A percentile compares a stretch with the other conserved stretches of the same genome.
phyloP scores from a whole-genome alignment of 2,797 vertebrate genomes.

The Alca torda region DNA sequence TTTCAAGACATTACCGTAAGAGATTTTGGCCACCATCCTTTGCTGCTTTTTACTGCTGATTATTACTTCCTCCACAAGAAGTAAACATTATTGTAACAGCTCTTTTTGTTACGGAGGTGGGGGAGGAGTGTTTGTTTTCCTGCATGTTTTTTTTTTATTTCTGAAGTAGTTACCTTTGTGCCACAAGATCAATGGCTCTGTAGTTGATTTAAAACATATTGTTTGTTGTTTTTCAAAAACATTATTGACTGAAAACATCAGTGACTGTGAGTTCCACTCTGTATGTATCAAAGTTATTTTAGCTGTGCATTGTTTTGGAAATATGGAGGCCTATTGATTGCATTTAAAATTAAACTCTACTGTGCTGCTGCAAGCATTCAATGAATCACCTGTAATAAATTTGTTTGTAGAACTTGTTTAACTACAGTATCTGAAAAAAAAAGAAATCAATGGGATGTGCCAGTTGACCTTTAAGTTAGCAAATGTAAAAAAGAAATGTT shows the following conservation, averaged over 20 bases:
- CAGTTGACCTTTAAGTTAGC: constrained; percentile 63
- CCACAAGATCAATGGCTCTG: constrained; percentile 58
- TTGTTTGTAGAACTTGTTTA: constrained; percentile 65
- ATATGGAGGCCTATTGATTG: constrained; percentile 70
- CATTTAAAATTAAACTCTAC: constrained; percentile 61
- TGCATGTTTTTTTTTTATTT: background rate
- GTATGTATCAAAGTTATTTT: constrained; percentile 51
- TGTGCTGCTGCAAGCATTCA: constrained; percentile 48
- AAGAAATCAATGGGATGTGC: constrained; percentile 54
- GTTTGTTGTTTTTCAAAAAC: constrained; percentile 57
- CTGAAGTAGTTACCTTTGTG: constrained; percentile 20
- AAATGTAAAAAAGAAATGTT: constrained; percentile 27
- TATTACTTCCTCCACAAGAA: background rate
- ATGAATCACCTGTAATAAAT: constrained; percentile 60
- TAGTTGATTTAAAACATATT: constrained; percentile 50
- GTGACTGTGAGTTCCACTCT: background rate
- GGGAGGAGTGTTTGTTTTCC: background rate
- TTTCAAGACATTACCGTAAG: background rate
- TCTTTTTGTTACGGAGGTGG: background rate
- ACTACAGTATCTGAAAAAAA: constrained; percentile 52
- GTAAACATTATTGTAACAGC: background rate
- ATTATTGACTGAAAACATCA: constrained; percentile 66
- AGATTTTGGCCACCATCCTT: background rate
- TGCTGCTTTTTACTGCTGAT: background rate
- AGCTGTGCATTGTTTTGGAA: constrained; percentile 60